Evolutionary conservation across 2,888 invertebrate genomes (phyloP), one percentile per base, ranked within the genome.

Genomic region (Drosophila macrospina): DNA sequence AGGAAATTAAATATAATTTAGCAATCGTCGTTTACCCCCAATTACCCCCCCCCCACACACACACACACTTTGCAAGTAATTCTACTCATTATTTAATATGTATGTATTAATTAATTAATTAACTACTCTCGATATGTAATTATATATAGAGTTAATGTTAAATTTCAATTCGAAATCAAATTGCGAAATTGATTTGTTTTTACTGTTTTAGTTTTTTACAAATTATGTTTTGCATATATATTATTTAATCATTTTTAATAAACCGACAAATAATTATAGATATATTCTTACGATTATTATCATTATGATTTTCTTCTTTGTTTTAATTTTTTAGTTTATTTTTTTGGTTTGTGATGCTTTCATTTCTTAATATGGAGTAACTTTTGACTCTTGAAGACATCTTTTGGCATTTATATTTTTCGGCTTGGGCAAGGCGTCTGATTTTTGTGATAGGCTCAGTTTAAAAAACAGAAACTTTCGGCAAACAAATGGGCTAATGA

Each of bases 181-280:
- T 60, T 51, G 47, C 59, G 64, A 55, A 80, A 68, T 74, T 63
- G 54, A 79, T 79, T 79, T 84, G 82, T 85, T 88, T 87, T 83
- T 62, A 75, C 74, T 85, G 82, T 83, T 84, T 80, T 85, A 70
- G 72, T 77, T 70, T 69, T 47, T 77, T 48, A 55, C 55, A 42
- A 72, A 82, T 79, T 84, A 78, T 84, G 78, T 83, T 83, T 55
- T 86, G 78, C 72, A 82, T 65, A 69, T 65, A 69, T 60, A 79
- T 87, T 88, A 88, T 84, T 84, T 86, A 86, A 80, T 72, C 74
- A 75, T 81, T 84, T 82, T 77, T 63, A 78, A 81, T 85, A 85
- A 83, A 85, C 60, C 67, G 56, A 78, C 61, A 68, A 78, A 71
- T 67, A 74, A 75, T 72, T 72, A 61, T 70, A 69, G 20, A 15